These are phyloP conservation scores for Scaeva pyrastri DNA, from an alignment of 2,888 invertebrate species.

Conservation along the genomic window DNA sequence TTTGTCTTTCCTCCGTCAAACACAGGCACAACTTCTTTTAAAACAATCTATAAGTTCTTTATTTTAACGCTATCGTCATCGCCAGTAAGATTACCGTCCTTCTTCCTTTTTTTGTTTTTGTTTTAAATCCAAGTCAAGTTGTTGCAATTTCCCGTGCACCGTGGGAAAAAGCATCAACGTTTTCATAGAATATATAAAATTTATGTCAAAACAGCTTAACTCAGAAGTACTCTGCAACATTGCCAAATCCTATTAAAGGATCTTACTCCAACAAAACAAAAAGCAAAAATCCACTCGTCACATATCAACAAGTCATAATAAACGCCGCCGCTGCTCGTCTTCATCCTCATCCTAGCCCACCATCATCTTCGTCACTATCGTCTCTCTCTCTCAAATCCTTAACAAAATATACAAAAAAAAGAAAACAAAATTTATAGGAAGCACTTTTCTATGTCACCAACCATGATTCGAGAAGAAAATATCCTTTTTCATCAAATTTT, in stretches of 20 bases:
- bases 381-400: not conserved
- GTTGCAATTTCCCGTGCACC: not conserved
- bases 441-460: slow-evolving; percentile 29
- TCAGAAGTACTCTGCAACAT: slow-evolving; percentile 24
- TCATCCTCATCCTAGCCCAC: too few relatives aligned
- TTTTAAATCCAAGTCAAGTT: slow-evolving; percentile 26
- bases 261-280: not conserved
- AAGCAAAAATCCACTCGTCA: slow-evolving; percentile 45
- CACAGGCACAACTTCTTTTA: not conserved
- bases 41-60: not conserved
- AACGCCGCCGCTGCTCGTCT: not conserved
- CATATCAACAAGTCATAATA: slow-evolving; percentile 70
- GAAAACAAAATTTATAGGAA: not conserved
- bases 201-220: slow-evolving; percentile 43
- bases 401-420: slow-evolving; percentile 11
- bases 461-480: slow-evolving; percentile 18
- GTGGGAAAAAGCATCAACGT: slow-evolving; percentile 4
- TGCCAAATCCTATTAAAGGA: slow-evolving; percentile 52
- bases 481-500: slow-evolving; percentile 46
- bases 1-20: not conserved
- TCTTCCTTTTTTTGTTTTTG: not conserved
- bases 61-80: not conserved
- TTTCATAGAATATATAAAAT: slow-evolving; percentile 36
- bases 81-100: slow-evolving; percentile 1
- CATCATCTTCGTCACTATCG: not conserved